Conservation (phyloP, 2,113 vertebrate genomes). For the Bothrops jararaca region DNA sequence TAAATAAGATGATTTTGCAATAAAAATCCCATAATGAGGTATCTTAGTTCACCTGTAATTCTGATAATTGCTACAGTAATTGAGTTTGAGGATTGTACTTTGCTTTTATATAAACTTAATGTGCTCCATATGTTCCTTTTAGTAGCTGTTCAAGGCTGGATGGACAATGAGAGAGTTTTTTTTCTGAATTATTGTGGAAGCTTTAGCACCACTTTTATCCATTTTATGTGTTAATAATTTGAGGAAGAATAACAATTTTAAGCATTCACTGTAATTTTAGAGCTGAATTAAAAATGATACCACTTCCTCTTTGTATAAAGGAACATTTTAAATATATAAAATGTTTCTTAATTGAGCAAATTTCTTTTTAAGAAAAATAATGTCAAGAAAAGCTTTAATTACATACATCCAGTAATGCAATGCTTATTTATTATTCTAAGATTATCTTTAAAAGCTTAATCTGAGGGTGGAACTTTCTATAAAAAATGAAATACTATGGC, state of each 20-base stretch:
- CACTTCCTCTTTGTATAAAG: neutral
- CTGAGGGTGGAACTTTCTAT: neutral
- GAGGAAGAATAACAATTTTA: neutral
- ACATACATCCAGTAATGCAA: neutral
- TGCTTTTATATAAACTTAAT: neutral
- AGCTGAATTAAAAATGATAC: neutral
- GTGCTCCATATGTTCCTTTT: neutral
- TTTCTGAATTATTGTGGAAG: neutral
- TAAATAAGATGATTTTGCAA: neutral
- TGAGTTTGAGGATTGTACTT: neutral
- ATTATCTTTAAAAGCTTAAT: neutral
- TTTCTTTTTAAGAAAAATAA: neutral
- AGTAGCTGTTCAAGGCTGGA: neutral
- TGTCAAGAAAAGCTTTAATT: neutral
- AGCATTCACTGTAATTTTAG: neutral
- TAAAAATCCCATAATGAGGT: neutral
- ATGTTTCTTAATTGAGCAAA: neutral
- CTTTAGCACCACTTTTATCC: neutral
- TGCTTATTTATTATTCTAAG: neutral
- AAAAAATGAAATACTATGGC: neutral
- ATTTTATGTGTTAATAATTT: conserved; percentile 1
- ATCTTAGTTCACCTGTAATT: neutral
- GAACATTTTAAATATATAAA: neutral
- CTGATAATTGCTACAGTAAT: neutral
- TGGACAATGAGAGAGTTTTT: neutral